Base-by-base conservation (phyloP, 2,888 invertebrate genomes). In the Sarcophaga subvicina region DNA sequence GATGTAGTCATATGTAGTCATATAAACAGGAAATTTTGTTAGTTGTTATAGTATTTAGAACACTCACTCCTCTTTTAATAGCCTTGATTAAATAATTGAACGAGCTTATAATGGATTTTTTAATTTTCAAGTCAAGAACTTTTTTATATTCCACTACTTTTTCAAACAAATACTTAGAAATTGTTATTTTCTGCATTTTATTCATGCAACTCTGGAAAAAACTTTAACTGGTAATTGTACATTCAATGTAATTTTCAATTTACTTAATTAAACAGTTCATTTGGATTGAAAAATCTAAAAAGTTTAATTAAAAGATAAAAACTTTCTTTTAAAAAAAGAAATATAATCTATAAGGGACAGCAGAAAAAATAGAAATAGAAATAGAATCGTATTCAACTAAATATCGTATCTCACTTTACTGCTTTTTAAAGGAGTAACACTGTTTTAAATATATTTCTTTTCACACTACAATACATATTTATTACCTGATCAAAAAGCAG, bases 381-480 rank as follows among this genome's bases (percentile, higher is more conserved):
- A 54, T 14, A 14, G 0, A 54, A 14, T 12, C 17, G 12, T 49
- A 14, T 14, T 4, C 14, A 49, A 14, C 14, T 14, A 49, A 49
- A 49, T 27, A 0, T 37, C 37, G 37, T 37, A 8, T 8, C 37
- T 37, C 8, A 37, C 37, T 37, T 4, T 22, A 22, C 2, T 10
- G 37, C 37, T 2, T 10, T 37, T 10, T 37, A 10, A 37, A 10
- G 8, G 37, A 2, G 37, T 37, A 37, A 37, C 8, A 10, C 37
- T 83, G 64, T 14, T 66, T 83, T 27, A 83, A 67, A 66, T 45
- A 47, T 73, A 63, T 75, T 59, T 63, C 4, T 64, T 60, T 79
- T 80, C 64, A 75, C 69, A 72, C 69, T 78, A 37, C 37, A 37
- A 37, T 10, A 37, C 37, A 37, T 37, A 37, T 37, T 37, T 37